Evolutionary conservation across 1,140 invertebrate species (phyloP), one percentile per base, ranked within the genome.

Genomic region (Sogatella furcifera): DNA sequence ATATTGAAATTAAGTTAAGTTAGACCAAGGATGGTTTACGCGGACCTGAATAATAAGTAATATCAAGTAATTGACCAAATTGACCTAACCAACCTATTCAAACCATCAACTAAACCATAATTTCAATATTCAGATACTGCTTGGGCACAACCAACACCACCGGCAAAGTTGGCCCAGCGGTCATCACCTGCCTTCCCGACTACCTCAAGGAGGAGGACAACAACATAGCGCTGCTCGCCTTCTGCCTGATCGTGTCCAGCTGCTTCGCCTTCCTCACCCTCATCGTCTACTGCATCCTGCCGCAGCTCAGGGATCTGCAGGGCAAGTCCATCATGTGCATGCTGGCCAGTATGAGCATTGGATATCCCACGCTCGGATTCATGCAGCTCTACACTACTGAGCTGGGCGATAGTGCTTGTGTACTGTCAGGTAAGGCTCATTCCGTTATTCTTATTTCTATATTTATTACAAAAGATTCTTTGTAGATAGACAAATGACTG

Each of bases 241-340:
- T 19, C 19, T 55, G 58, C 24, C 57, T 64, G 49, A 72, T 73
- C 67, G 66, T 83, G n/a, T 85, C 84, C 0, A 76, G 78, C 0
- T 59, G 77, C 9, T 85, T 83, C 61, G 69, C 84, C 0, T 62
- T 80, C 1, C 57, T 76, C 1, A 84, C 83, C 0, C 69, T 83
- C 8, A 62, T 76, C 2, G 74, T 84, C 2, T 85, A 85, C 68
- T 66, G 70, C 28, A 70, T 76, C 17, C 65, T 84, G 10, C 81
- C 82, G 2, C 77, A 81, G 68, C 67, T 85, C 65, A 62, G 77
- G 4, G 76, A 79, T 31, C 63, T 79, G 11, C 75, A 82, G 72
- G 80, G 79, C 4, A 65, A 76, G 62, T 80, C 78, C 64, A 77
- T 78, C 61, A 75, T 81, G 70, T 74, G 76, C 56, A 73, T 76